Evolutionary conservation across 2,888 invertebrate species (phyloP).

Genomic region (Apoda limacodes): DNA sequence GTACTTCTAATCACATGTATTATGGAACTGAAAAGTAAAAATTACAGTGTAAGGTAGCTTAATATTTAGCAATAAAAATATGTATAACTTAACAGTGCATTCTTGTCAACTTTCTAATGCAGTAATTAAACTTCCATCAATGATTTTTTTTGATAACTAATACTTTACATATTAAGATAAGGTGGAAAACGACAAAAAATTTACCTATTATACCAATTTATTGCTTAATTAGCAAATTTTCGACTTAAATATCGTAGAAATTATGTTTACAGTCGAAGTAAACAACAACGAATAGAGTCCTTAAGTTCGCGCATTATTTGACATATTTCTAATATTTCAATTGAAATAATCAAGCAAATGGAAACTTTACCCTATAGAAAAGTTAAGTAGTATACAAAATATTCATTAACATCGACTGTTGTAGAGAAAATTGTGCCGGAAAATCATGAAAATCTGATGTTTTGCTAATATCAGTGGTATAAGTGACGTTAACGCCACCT

Average conservation of each 20-base stretch:
- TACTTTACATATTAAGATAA: too few relatives aligned
- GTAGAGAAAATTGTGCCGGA: slow-evolving; percentile 58
- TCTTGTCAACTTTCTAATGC: too few relatives aligned
- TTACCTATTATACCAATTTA: too few relatives aligned
- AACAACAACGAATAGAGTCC: slow-evolving; percentile 49
- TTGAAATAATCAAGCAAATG: slow-evolving; percentile 1
- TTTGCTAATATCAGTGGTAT: slow-evolving; percentile 51
- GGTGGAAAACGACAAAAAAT: too few relatives aligned
- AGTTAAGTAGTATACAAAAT: slow-evolving; percentile 26
- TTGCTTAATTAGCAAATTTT: too few relatives aligned
- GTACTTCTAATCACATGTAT: too few relatives aligned
- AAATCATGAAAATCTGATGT: slow-evolving; percentile 67
- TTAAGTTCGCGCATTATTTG: slow-evolving; percentile 53
- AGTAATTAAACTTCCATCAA: too few relatives aligned
- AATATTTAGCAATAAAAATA: too few relatives aligned
- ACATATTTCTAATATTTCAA: slow-evolving; percentile 30
- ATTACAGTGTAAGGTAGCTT: too few relatives aligned
- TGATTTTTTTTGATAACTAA: too few relatives aligned
- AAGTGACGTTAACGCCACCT: slow-evolving; percentile 66
- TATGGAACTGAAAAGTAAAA: too few relatives aligned
- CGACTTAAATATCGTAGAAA: slow-evolving; percentile 35
- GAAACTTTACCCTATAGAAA: slow-evolving; percentile 19
- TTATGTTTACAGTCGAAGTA: slow-evolving; percentile 37
- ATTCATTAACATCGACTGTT: slow-evolving; percentile 37
- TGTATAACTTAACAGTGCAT: too few relatives aligned